phyloP scores from a whole-genome alignment of 92 coral and sea anemone species.

The Plumapathes pennacea region DNA sequence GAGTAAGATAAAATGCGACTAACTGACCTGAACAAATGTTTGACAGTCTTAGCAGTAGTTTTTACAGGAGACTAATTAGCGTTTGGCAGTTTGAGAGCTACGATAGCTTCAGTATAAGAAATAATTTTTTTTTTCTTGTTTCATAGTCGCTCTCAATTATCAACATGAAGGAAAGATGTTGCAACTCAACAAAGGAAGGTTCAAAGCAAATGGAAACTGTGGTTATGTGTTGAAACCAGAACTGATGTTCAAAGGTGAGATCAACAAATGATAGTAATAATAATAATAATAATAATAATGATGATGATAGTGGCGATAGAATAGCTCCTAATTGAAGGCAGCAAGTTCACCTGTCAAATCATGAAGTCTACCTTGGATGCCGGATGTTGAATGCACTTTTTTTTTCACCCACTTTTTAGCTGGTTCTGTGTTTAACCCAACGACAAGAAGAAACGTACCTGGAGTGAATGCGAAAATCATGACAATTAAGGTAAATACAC shows the following conservation, averaged over 20 bases:
- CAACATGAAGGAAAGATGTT: constrained; percentile 82
- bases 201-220: constrained; percentile 75
- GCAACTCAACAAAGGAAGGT: constrained; percentile 71
- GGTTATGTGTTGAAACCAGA: constrained; percentile 78
- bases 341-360: neutral
- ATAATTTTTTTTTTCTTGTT: neutral
- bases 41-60: no score
- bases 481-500: neutral
- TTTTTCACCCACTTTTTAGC: constrained; percentile 1
- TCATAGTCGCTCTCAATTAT: constrained; percentile 75
- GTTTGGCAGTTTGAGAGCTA: no score
- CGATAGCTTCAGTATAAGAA: no score
- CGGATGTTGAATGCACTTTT: no score
- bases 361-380: no score
- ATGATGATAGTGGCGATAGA: neutral
- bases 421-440: constrained; percentile 66
- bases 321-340: neutral
- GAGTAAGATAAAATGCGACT: no score
- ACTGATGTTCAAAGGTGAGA: constrained; percentile 66
- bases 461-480: constrained; percentile 10
- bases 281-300: neutral
- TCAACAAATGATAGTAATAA: neutral
- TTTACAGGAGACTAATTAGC: no score
- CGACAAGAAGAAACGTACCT: constrained; percentile 58
- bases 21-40: no score